Conservation (phyloP, 2,113 vertebrate genomes). For the Aspidoscelis tigris region DNA sequence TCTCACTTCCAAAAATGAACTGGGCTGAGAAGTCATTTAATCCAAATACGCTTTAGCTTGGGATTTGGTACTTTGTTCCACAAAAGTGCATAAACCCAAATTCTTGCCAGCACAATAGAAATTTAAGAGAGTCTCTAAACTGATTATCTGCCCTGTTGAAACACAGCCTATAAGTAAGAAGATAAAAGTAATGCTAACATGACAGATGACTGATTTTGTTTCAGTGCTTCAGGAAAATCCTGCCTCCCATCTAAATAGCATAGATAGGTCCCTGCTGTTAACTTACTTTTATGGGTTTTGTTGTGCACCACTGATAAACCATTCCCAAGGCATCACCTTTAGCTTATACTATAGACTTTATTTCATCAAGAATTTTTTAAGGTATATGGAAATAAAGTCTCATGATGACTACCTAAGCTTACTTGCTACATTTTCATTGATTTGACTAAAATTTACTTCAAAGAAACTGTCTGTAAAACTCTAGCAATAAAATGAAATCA, state of each 20-base stretch:
- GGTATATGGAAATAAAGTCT: neutral
- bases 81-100: no score
- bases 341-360: neutral
- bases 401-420: neutral
- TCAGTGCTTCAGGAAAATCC: neutral
- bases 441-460: constrained; percentile 1
- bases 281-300: neutral
- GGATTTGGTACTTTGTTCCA: no score
- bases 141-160: no score
- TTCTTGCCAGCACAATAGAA: no score
- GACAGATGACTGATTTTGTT: neutral
- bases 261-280: neutral
- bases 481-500: neutral
- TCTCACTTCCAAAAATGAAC: no score
- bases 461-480: neutral
- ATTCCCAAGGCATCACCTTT: neutral
- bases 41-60: no score
- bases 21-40: no score
- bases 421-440: neutral
- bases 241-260: neutral
- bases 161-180: neutral
- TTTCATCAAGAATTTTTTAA: neutral
- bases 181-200: neutral
- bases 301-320: neutral
- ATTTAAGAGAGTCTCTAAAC: no score